Evolutionary conservation across 2,113 vertebrate species (phyloP).

Genomic region (Protobothrops flavoviridis): DNA sequence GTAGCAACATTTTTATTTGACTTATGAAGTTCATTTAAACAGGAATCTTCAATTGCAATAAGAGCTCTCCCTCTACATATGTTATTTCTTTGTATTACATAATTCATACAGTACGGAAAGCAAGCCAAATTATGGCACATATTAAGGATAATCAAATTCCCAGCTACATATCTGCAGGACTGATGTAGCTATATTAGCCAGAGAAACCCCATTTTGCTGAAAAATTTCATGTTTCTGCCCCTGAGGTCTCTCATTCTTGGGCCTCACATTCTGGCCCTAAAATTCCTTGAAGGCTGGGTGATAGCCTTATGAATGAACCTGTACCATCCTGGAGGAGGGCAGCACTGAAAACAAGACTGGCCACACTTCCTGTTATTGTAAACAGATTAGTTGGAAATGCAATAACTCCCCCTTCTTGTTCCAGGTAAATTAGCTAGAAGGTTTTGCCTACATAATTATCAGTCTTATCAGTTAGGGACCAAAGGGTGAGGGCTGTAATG

Average conservation of each 20-base stretch:
- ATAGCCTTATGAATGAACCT: background rate
- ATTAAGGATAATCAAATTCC: background rate
- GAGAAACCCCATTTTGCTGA: background rate
- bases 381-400: background rate
- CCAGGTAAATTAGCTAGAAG: background rate
- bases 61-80: background rate
- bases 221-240: background rate
- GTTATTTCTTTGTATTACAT: background rate
- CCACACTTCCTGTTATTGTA: background rate
- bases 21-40: background rate
- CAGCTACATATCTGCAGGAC: background rate
- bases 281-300: background rate
- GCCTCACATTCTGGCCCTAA: background rate
- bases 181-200: background rate
- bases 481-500: background rate
- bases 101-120: background rate
- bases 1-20: background rate
- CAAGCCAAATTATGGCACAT: background rate
- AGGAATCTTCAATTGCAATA: background rate
- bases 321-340: background rate
- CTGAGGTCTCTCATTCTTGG: background rate
- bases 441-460: background rate
- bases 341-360: background rate
- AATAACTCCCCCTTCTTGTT: background rate
- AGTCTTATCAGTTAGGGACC: background rate